phyloP scores from a whole-genome alignment of 2,888 invertebrate species.

The Anticlea derivata region DNA sequence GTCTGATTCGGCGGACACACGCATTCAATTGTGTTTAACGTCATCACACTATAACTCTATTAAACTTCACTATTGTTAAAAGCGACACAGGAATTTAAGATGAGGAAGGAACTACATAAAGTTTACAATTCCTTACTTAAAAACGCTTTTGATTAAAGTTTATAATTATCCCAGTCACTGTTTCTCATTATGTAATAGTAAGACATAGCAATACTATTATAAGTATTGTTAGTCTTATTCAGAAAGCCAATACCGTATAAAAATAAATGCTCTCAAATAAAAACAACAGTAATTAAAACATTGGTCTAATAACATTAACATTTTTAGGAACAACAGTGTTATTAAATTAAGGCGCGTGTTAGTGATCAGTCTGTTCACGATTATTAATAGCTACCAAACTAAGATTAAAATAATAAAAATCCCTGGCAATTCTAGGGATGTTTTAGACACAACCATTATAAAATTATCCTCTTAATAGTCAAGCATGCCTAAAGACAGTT shows the following conservation, averaged over 20 bases:
- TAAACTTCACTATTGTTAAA: conserved; percentile 6
- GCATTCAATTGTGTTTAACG: conserved; percentile 50
- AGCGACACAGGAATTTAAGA: conserved; percentile 8
- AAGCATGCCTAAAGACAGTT: conserved; percentile 13
- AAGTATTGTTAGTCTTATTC: too few species aligned
- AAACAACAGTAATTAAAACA: too few species aligned
- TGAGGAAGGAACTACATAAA: too few species aligned
- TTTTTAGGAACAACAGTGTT: conserved; percentile 1
- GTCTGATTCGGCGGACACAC: conserved; percentile 47
- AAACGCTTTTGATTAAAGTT: neutral
- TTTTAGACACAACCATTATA: conserved; percentile 20
- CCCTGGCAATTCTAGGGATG: neutral
- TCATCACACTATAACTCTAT: conserved; percentile 39
- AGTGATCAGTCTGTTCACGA: too few species aligned
- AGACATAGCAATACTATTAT: too few species aligned
- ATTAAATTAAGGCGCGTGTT: conserved; percentile 3
- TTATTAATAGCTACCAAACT: conserved; percentile 8
- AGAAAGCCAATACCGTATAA: too few species aligned
- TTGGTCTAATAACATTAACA: conserved; percentile 3
- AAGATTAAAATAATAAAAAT: neutral
- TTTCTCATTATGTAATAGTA: too few species aligned
- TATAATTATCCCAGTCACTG: too few species aligned
- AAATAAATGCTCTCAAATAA: too few species aligned
- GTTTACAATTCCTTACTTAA: neutral
- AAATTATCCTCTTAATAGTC: neutral